Conservation (phyloP, 2,113 vertebrate genomes). For the human region GRCh38 chr9:85014001-85014500, state of each 20-base stretch:
- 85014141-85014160: neutral
- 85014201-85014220: neutral
- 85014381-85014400: neutral
- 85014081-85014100: neutral
- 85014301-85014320: neutral
- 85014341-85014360: neutral
- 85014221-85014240: neutral
- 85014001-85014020: neutral
- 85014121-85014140: neutral
- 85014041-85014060: neutral
- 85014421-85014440: neutral
- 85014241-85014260: neutral
- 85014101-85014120: neutral
- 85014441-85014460: neutral
- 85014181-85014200: neutral
- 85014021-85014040: neutral
- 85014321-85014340: neutral
- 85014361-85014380: neutral
- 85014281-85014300: neutral
- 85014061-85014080: rapidly evolving
- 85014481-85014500: neutral
- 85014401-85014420: neutral
- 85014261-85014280: neutral
- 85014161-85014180: neutral
- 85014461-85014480: neutral